Base-by-base conservation (phyloP, 2,888 invertebrate genomes). In the Drosophila picticornis region DNA sequence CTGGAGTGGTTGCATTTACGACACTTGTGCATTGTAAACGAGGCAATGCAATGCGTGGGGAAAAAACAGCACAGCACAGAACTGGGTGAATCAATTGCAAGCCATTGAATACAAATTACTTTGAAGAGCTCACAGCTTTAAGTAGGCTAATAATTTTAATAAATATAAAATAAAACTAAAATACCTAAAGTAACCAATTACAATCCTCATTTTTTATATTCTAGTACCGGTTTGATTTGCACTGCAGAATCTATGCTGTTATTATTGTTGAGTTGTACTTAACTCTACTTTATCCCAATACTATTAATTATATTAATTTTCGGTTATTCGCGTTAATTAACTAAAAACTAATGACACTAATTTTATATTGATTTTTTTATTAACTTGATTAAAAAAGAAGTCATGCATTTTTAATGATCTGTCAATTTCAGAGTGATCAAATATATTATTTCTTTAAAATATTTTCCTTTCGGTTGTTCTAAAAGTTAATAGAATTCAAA, bases 1-100 rank as follows among this genome's bases (percentile, higher is more conserved):
- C 78, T 72, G 58, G 70, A 88, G 78, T 83, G 83, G 72, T 65
- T 79, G 71, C 76, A 63, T 70, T 78, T 76, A 59, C 57, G 77
- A 57, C 83, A 67, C 59, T 70, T 75, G 55, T 63, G 50, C 57
- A 61, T 31, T 63, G 36, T 31, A 27, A 32, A 22, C 34, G 34
- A 13, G 7, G 31, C 22, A 19, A 61, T 13, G 19, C 25, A 31
- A 38, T 7, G 29, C n/a, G 4, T 22, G 22, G 13, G 13, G 13
- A 7, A 1, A 13, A 22, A 46, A 22, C 22, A 16, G 46, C 27
- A 19, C 5, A 10, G 10, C 16, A 50, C 50, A 10, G 6, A 50
- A 11, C 25, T 19, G 19, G 19, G 19, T 50, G 11, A 27, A 50
- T 27, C 25, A 25, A 25, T 50, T 16, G 27, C 10, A 19, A 27